Base-by-base conservation (phyloP, 2,888 invertebrate species). In the Pristionchus entomophagus region DNA sequence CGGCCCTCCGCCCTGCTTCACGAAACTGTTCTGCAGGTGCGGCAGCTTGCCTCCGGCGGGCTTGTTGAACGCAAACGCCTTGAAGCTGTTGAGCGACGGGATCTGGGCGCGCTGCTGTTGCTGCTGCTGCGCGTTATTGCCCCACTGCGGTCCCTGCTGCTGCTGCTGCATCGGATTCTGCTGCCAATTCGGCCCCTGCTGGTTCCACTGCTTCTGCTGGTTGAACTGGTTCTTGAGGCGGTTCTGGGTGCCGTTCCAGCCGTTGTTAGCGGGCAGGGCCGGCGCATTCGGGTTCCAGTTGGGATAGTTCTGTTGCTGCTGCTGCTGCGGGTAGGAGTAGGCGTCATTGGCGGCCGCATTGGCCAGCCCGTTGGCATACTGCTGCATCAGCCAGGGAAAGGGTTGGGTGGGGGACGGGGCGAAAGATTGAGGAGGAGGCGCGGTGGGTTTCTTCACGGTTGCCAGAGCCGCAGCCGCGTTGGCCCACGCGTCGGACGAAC, bases 381-480 rank as follows among this genome's bases (percentile, higher is more conserved):
- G 82, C 49, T 82, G 82, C 53, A 65, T 84, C 38, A 84, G 41
- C 83, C 83, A 84, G 32, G 83, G 83, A 41, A 65, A 84, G 62
- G 62, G 83, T 1, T 51, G 38, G 45, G 41, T 26, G 26, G 82
- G 4, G 53, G 38, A 22, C 6, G 56, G 56, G 12, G 56, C 6
- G 62, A 19, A 2, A 62, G n/a, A 26, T 6, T n/a, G 62, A 5
- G 62, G 51, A 19, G 45, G 65, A 45, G 83, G 65, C 26, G 26
- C 26, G 38, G 59, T 38, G 45, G 45, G 45, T 45, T 45, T 45
- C n/a, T 29, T 51, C 6, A 49, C 45, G 29, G 65, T 32, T 35
- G 35, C 3, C n/a, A 84, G 65, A 8, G 83, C 62, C 4, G 83
- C 83, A 4, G 45, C n/a, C 22, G 83, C 83, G 45, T 49, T 51